phyloP scores from a whole-genome alignment of 2,797 vertebrate genomes.

The Alectoris magna region DNA sequence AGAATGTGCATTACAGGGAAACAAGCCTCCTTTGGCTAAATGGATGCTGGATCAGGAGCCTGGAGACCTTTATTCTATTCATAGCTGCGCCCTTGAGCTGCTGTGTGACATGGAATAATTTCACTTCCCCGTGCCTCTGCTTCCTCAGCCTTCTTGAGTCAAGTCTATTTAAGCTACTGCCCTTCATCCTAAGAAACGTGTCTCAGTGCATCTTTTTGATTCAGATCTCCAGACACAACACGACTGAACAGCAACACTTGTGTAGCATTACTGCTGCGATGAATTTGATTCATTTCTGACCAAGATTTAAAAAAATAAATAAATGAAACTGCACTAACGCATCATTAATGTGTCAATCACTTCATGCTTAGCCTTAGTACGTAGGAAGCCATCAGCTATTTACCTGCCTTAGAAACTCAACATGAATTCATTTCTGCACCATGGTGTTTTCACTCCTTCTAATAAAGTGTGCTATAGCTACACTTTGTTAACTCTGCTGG shows the following conservation, averaged over 20 bases:
- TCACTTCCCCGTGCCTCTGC: background rate
- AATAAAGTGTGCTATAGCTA: background rate
- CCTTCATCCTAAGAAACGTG: background rate
- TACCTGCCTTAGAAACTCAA: background rate
- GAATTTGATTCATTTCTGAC: background rate
- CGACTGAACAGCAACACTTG: background rate
- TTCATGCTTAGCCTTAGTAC: background rate
- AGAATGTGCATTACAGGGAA: background rate
- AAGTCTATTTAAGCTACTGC: background rate
- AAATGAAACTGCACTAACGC: background rate
- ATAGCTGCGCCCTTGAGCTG: slow-evolving; percentile 39
- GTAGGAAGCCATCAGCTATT: background rate
- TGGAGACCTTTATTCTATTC: slow-evolving; percentile 23
- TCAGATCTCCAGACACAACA: background rate
- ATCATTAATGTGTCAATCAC: background rate
- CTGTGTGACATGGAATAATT: background rate
- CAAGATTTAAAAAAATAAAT: background rate
- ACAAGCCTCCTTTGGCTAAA: background rate
- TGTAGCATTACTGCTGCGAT: background rate
- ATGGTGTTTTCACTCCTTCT: background rate
- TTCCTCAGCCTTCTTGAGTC: background rate
- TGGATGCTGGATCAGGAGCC: background rate
- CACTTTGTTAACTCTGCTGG: background rate
- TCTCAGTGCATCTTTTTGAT: background rate
- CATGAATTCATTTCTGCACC: background rate